Evolutionary conservation across 1,140 invertebrate species (phyloP), one percentile per base, ranked within the genome.

Genomic region (Bombus confusus): DNA sequence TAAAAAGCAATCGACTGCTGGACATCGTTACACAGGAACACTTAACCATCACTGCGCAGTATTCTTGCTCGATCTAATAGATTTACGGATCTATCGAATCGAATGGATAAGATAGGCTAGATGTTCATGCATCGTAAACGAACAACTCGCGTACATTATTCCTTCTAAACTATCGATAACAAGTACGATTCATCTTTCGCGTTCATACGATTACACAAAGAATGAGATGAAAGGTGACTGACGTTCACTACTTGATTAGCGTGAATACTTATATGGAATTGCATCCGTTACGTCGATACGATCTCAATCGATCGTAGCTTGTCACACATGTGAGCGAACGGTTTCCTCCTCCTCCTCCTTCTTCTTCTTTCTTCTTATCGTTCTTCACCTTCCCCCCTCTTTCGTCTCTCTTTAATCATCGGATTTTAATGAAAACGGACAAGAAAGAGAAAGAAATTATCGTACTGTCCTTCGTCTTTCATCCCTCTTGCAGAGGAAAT

Each of bases 21-120:
- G 91, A 92, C 90, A 92, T 91, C 83, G 88, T 92, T 92, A 93
- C 94, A 95, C 87, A 95, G 94, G 93, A 94, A 94, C 94, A 95
- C 87, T 93, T 94, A 93, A 91, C 88, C 86, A 84, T 88, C 86
- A 75, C 89, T 88, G 89, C 89, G 84, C 80, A 83, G 88, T 80
- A 87, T 76, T 66, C 64, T 81, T 64, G 68, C 75, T 72, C 88
- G 80, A 86, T 62, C 74, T 89, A 66, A 85, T 82, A 80, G 72
- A 86, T 86, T 82, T 88, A 86, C 79, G 52, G 59, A 75, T 75
- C 87, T 76, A 88, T 86, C 83, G 84, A 88, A 86, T 83, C 75
- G 78, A 79, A 39, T 86, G 76, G 77, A 89, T 72, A 80, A 80
- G 82, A 80, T 81, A 90, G 85, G 88, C 86, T 87, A 88, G 87